Percentiles rank a stretch among this genome's conserved stretches.
Evolutionary conservation across 2,113 vertebrate species (phyloP).

Genomic region (Sporophila hypoxantha): DNA sequence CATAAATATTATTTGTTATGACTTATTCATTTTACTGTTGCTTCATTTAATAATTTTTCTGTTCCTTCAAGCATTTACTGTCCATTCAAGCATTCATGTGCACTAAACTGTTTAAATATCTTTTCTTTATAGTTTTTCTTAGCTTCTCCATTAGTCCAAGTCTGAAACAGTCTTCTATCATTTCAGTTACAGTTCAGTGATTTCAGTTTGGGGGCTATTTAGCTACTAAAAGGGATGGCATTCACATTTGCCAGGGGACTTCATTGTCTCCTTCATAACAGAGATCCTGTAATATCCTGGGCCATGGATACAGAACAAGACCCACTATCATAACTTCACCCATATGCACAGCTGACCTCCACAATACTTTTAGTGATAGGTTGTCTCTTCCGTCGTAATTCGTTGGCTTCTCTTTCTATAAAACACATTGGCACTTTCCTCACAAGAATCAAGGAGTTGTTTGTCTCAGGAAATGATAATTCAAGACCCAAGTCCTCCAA

Average conservation of each 20-base stretch:
- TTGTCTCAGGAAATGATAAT: conserved; percentile 74
- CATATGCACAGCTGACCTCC: conserved; percentile 72
- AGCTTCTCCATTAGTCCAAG: neutral
- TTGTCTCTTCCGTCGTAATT: conserved; percentile 80
- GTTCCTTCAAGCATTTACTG: neutral
- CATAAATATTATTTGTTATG: neutral
- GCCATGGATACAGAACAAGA: neutral
- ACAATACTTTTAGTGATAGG: conserved; percentile 83
- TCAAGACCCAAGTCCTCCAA: conserved; percentile 83
- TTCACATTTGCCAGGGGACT: neutral
- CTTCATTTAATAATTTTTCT: neutral
- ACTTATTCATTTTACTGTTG: neutral
- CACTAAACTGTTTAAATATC: neutral
- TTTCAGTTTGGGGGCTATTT: neutral
- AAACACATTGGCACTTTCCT: conserved; percentile 88
- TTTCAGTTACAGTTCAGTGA: neutral
- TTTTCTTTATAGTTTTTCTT: neutral
- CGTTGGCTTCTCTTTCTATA: conserved; percentile 87
- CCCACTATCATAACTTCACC: neutral
- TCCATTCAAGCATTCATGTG: neutral
- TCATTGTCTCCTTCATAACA: neutral
- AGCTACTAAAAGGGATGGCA: neutral
- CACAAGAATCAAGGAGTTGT: conserved; percentile 70
- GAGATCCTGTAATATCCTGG: neutral
- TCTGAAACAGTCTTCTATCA: neutral